Conservation (phyloP, 2,888 invertebrate species). For the Drosophila sordidapex region DNA sequence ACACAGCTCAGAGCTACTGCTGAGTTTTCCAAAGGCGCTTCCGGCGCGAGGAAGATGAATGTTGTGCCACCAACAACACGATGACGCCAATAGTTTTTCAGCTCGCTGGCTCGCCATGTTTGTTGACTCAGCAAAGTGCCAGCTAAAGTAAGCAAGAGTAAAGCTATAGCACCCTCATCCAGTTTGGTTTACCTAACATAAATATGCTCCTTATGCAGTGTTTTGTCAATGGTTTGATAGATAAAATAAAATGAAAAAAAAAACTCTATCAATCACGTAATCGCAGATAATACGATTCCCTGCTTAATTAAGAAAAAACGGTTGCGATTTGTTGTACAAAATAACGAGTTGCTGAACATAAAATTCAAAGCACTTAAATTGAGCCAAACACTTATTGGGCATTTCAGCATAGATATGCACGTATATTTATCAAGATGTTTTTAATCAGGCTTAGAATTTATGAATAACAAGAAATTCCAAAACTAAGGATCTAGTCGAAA, state of each 20-base stretch:
- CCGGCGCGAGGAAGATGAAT: slow-evolving; percentile 84
- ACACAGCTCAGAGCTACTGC: slow-evolving; percentile 39
- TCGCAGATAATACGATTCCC: not conserved
- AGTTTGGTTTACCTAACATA: not conserved
- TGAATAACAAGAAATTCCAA: not conserved
- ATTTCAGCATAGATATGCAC: not conserved
- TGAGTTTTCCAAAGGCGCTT: slow-evolving; percentile 73
- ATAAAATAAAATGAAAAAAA: not conserved
- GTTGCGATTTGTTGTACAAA: not conserved
- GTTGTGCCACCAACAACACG: slow-evolving; percentile 81
- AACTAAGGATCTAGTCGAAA: not conserved
- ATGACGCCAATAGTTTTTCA: slow-evolving; percentile 82
- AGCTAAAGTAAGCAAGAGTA: slow-evolving; percentile 11
- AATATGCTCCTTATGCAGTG: not conserved
- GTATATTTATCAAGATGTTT: not conserved
- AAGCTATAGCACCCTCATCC: not conserved
- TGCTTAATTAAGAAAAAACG: not conserved
- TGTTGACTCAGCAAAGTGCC: slow-evolving; percentile 56
- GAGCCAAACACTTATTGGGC: not conserved
- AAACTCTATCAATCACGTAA: not conserved
- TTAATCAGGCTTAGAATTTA: not conserved
- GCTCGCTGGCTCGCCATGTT: slow-evolving; percentile 24
- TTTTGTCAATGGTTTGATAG: not conserved
- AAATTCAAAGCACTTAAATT: not conserved
- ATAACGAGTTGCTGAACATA: not conserved